Percentiles rank a stretch among this genome's conserved stretches.
Conservation (phyloP, 2,888 invertebrate genomes). For the Hemaris fuciformis region DNA sequence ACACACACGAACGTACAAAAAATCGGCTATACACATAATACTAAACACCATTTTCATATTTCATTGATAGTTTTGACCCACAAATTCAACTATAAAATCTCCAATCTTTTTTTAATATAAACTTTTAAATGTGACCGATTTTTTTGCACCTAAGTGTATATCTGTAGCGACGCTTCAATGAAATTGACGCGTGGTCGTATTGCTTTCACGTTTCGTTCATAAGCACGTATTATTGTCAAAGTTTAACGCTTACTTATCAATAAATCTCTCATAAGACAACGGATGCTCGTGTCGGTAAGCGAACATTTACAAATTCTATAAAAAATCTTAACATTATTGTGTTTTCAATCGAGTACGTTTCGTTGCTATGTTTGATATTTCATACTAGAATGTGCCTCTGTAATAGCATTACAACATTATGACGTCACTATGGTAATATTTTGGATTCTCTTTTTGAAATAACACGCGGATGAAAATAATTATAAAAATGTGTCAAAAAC, state of each 20-base stretch:
- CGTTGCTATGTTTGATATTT: not conserved
- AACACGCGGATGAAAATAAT: no score
- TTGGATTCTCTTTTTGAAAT: no score
- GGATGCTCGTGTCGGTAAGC: not conserved
- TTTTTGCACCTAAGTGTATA: not conserved
- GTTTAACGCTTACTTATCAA: not conserved
- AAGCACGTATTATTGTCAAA: slow-evolving; percentile 9
- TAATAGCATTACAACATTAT: not conserved
- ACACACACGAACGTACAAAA: slow-evolving; percentile 27
- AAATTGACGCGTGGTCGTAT: slow-evolving; percentile 4
- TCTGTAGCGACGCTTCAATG: not conserved
- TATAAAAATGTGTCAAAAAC: no score
- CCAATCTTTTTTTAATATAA: not conserved
- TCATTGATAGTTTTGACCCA: no score
- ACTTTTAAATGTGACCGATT: not conserved
- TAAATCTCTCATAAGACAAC: not conserved
- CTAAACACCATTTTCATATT: no score
- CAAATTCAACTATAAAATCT: not conserved
- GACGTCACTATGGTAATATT: not conserved
- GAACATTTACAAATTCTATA: slow-evolving; percentile 4
- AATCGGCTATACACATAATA: not conserved
- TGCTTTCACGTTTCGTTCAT: not conserved
- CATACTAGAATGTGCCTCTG: not conserved
- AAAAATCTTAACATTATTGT: slow-evolving; percentile 2
- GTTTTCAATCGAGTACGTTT: slow-evolving; percentile 10